Conservation (phyloP, 2,113 vertebrate species). For the Ancistrus triradiatus region DNA sequence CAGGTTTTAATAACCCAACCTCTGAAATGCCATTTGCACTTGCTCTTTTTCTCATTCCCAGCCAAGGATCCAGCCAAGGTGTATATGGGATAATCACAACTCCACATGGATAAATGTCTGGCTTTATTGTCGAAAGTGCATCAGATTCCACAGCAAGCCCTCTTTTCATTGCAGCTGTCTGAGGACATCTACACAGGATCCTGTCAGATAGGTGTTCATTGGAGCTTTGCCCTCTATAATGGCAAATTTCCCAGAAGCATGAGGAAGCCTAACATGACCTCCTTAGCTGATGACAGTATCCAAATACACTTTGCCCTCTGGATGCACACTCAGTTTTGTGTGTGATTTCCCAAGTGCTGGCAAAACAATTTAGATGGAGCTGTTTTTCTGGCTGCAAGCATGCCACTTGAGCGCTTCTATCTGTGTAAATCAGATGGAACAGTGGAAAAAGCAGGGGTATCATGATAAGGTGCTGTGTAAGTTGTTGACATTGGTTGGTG, state of each 20-base stretch:
- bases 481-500: neutral
- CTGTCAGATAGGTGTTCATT: neutral
- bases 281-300: constrained; percentile 1
- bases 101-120: neutral
- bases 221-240: neutral
- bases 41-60: too few relatives aligned
- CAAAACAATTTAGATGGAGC: neutral
- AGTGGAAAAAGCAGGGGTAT: neutral
- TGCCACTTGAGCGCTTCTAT: neutral
- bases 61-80: too few relatives aligned
- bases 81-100: too few relatives aligned
- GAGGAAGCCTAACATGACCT: neutral
- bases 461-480: neutral
- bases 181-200: neutral
- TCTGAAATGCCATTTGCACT: too few relatives aligned
- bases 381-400: constrained; percentile 8
- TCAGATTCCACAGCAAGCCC: neutral
- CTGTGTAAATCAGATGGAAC: neutral
- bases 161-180: neutral
- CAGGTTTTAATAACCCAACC: too few relatives aligned
- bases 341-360: constrained; percentile 3
- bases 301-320: neutral
- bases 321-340: constrained; percentile 3
- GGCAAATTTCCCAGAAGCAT: neutral
- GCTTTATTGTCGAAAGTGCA: neutral